phyloP scores from a whole-genome alignment of 1,140 invertebrate species.

The Drosophila teissieri region DNA sequence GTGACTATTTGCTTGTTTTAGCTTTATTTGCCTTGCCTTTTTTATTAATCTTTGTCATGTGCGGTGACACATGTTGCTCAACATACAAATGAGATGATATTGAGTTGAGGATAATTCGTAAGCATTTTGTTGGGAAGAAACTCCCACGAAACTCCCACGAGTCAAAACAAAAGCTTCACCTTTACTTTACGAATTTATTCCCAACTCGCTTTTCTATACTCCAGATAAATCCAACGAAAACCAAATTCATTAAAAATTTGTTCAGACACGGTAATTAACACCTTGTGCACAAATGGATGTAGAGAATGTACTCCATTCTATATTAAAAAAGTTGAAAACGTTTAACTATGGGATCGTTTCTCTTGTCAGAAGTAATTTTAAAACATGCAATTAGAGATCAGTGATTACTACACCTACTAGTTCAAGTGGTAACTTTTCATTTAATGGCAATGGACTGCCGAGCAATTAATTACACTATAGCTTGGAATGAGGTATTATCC shows the following conservation, averaged over 20 bases:
- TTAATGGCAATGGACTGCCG: slow-evolving; percentile 7
- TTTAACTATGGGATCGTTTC: slow-evolving; percentile 1
- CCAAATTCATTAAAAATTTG: not conserved
- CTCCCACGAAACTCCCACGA: slow-evolving; percentile 5
- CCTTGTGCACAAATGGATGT: slow-evolving; percentile 20
- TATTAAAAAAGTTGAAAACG: not conserved
- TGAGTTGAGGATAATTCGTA: slow-evolving; percentile 4
- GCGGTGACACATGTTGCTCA: not conserved
- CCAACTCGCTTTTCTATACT: not conserved
- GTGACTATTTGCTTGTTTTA: slow-evolving; percentile 35
- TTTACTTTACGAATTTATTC: not conserved
- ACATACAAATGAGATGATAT: slow-evolving; percentile 7
- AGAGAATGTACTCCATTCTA: not conserved
- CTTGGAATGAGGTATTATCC: slow-evolving; percentile 22
- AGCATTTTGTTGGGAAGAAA: not conserved
- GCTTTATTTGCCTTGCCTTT: slow-evolving; percentile 23
- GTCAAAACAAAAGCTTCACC: not conserved
- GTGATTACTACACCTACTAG: not conserved
- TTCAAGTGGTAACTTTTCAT: not conserved
- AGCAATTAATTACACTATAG: slow-evolving; percentile 1
- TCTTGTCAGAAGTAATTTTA: not conserved
- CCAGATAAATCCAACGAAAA: slow-evolving; percentile 26
- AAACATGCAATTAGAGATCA: not conserved
- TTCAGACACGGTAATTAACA: slow-evolving; percentile 40
- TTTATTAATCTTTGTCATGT: slow-evolving; percentile 29